Evolutionary conservation across 2,797 vertebrate genomes (phyloP).

Genomic region (Eulemur mongoz): DNA sequence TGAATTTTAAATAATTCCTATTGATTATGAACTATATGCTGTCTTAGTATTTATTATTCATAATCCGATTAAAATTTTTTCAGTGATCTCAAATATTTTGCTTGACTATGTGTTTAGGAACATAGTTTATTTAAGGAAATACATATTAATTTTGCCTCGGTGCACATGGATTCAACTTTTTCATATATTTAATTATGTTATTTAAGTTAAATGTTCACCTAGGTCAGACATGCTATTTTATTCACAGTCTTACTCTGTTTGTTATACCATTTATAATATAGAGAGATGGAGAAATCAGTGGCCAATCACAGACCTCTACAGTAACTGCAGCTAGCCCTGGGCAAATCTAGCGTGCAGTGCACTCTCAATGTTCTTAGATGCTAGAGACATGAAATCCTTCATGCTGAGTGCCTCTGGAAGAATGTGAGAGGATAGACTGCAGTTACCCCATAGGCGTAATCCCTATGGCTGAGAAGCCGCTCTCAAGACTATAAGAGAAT

Average conservation of each 20-base stretch:
- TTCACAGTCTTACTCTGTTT: neutral
- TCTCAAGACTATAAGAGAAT: neutral
- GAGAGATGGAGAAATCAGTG: neutral
- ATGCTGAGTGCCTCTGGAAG: neutral
- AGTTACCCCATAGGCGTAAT: neutral
- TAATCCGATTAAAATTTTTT: neutral
- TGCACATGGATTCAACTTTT: neutral
- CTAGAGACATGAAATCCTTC: neutral
- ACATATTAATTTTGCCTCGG: neutral
- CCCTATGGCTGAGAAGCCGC: neutral
- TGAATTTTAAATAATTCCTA: slow-evolving; percentile 23
- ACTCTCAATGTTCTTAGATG: neutral
- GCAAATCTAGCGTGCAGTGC: neutral
- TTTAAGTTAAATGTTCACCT: neutral
- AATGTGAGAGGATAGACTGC: neutral
- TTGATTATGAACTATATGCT: neutral
- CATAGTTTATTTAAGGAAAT: neutral
- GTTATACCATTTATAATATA: neutral
- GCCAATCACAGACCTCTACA: neutral
- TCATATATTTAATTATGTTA: neutral
- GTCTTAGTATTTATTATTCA: neutral
- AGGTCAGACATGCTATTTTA: neutral
- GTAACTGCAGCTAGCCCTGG: neutral
- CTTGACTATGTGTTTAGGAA: neutral
- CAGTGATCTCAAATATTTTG: neutral